Base-by-base conservation (phyloP, 2,797 vertebrate species). In the Distichodus sexfasciatus region DNA sequence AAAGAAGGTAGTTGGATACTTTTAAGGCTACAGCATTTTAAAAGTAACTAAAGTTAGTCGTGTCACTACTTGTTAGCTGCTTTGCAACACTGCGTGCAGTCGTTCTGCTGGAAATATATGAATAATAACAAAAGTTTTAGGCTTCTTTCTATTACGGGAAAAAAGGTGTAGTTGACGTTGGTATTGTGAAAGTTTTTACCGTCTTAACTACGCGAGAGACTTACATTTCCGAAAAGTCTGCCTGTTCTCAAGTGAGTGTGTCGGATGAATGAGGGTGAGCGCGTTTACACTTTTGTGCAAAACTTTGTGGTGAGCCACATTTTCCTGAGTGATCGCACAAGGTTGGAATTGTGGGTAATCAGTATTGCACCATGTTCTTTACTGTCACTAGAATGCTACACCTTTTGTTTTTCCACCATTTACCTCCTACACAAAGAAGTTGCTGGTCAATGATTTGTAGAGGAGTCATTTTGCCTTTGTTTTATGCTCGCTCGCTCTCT, bases 381-480 rank as follows among this genome's bases (percentile, higher is more conserved):
- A 58, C 69, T 74, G 29, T 76, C 58, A 70, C 71, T 60, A n/a
- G 65, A 50, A 70, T 50, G 58, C 62, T 76, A 66, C 46, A 74
- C 80, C 76, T 81, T 76, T 73, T 71, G 76, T 75, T 76, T 69
- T 66, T 55, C 76, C 57, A 82, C 79, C 80, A n/a, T n/a, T n/a
- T n/a, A n/a, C 79, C 77, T 76, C 66, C 17, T 78, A 51, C 76
- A 65, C 28, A 68, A 9, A 89, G 93, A 86, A 88, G 90, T 91
- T 95, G 96, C 95, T 92, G 95, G 95, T 89, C 94, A 92, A 78
- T 90, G 91, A 92, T 84, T 80, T 83, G 90, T 91, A 80, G 82
- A 75, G 48, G 46, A 80, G 76, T 62, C 54, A 73, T 33, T 29
- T 73, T 50, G 4, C 31, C 31, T 33, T 29, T 9, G 29, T 28